Base-by-base conservation (phyloP, 2,888 invertebrate genomes). In the Keiferia lycopersicella region DNA sequence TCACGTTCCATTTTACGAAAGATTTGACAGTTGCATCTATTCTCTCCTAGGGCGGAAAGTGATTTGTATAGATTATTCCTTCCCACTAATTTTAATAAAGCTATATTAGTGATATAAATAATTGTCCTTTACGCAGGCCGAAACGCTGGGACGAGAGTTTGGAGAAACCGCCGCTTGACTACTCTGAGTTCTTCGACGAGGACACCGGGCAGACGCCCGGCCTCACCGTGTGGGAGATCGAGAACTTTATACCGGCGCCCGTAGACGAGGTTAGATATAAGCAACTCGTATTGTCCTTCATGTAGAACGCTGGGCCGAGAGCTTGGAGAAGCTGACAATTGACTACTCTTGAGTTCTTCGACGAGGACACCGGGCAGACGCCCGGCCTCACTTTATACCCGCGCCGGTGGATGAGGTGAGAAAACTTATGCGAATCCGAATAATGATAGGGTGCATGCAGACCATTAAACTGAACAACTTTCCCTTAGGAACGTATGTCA, bases 321-420 rank as follows among this genome's bases (percentile, higher is more conserved):
- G 96, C 12, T 83, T 99, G 66, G 98, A 98, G 83, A 98, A 98
- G 82, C 99, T 99, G 0, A 96, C 98, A 51, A 85, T 99, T 64
- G 98, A 99, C 88, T 99, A 99, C 88, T 98, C 98, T n/a, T 0
- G 98, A 99, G 85, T 97, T 99, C 86, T 99, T 99, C 83, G 99
- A 97, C 76, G 97, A 97, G 71, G 98, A 97, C 74, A 97, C 98
- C 0, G 99, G 99, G 0, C 98, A 98, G 81, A 93, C 96, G 63
- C 96, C 98, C 0, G 98, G 99, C 1, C 79, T 99, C 39, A 96
- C 96, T 99, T 99, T 86, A 92, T 99, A 69, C 99, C 99, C 0
- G 98, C 98, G 80, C 96, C 96, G 76, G 95, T 99, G 56, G 97
- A 97, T 63, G 97, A 97, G 34, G 34, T 34, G 10, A 8, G 10